phyloP scores from a whole-genome alignment of 2,888 invertebrate species.

The Philaethria dido region DNA sequence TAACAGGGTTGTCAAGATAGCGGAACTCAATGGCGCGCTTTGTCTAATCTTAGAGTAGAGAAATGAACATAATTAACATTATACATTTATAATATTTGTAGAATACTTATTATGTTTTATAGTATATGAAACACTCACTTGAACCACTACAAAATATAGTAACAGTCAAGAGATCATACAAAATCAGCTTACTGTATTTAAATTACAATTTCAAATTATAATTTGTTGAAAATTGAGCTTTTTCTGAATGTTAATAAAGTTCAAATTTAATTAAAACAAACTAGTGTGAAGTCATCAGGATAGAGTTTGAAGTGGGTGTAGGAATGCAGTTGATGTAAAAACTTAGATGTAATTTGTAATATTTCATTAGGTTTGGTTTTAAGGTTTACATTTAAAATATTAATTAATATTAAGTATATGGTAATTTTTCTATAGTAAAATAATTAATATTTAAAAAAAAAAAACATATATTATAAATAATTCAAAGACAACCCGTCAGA shows the following conservation, averaged over 20 bases:
- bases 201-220: slow-evolving; percentile 1
- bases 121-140: neutral
- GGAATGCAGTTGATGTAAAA: slow-evolving; percentile 30
- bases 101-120: no score
- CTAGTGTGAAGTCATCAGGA: slow-evolving; percentile 34
- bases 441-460: no score
- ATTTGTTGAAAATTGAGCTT: neutral
- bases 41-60: no score
- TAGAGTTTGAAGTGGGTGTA: slow-evolving; percentile 33
- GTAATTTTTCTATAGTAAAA: no score
- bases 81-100: no score
- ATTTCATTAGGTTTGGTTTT: neutral
- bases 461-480: no score
- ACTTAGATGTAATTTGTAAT: slow-evolving; percentile 1
- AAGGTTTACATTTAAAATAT: no score
- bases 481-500: no score
- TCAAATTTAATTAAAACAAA: neutral
- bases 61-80: no score
- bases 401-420: no score
- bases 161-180: neutral
- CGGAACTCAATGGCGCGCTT: no score
- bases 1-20: no score
- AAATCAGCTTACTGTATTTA: slow-evolving; percentile 14
- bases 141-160: neutral
- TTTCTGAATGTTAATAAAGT: neutral